Base-by-base conservation (phyloP, 2,888 invertebrate genomes). In the Lysandra bellargus region DNA sequence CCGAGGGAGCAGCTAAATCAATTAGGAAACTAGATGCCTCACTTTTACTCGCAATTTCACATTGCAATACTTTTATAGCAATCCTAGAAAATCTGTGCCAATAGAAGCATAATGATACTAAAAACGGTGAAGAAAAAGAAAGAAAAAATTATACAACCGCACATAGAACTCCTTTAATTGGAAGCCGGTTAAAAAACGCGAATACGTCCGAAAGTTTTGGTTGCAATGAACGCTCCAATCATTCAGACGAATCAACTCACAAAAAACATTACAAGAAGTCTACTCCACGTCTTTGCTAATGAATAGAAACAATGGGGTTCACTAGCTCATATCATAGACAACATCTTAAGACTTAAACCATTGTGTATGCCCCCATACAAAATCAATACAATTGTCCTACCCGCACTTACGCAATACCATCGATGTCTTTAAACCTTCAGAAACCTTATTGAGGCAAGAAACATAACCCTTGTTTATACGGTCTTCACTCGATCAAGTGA, bases 1-100 rank as follows among this genome's bases (percentile, higher is more conserved):
- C 49, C 49, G 75, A 23, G 75, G 75, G 44, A 49, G 23, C 12
- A n/a, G n/a, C 44, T 75, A 75, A 75, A 53, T 75, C 75, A 75
- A 75, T 75, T 53, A 75, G 73, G 44, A 75, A 75, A 49, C 75
- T 44, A 30, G 53, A 23, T 30, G 49, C 49, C 23, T 49, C 49
- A 30, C 49, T 30, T 30, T 75, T 75, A 30, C 7, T 23, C 64
- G 30, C 23, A n/a, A 64, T 75, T 44, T 23, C 7, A 23, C 53
- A 9, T 23, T 7, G 53, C 53, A 53, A 53, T 4, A n/a, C 44
- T 40, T 14, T 37, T 0, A 40, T 74, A 2, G 40, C 23, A 74
- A 74, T 44, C n/a, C 40, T n/a, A 17, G 44, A 44, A 74, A 74
- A 74, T 74, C 9, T 30, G 9, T 64, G 64, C 64, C 30, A 61